These are phyloP conservation scores for Elmis aenea DNA, from an alignment of 2,888 invertebrate genomes.

Conservation along the genomic window DNA sequence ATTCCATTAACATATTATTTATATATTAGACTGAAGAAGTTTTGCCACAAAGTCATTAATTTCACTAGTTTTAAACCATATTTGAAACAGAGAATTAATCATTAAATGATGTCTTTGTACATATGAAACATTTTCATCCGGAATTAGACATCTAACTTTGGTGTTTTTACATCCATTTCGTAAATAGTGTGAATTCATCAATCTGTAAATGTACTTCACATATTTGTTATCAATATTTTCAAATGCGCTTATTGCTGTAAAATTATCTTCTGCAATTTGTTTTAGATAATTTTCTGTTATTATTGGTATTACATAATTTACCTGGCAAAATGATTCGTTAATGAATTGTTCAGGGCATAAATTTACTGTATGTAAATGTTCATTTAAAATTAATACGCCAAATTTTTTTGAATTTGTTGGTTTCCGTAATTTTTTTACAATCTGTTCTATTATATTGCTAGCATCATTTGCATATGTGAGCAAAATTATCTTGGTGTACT, in stretches of 20 bases:
- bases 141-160: constrained; percentile 19
- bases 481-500: constrained; percentile 15
- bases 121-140: constrained; percentile 8
- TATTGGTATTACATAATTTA: constrained; percentile 19
- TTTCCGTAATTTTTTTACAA: constrained; percentile 10
- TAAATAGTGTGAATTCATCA: constrained; percentile 14
- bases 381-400: constrained; percentile 16
- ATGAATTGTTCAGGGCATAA: constrained; percentile 14
- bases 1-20: no score
- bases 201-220: constrained; percentile 16
- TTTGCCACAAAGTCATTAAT: constrained; percentile 4
- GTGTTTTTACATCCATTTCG: constrained; percentile 15
- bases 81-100: constrained; percentile 9
- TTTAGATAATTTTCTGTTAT: constrained; percentile 16
- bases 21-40: no score
- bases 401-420: constrained; percentile 9
- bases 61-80: constrained; percentile 9
- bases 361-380: constrained; percentile 12
- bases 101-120: constrained; percentile 6
- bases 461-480: constrained; percentile 14
- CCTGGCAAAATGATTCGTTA: constrained; percentile 13
- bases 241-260: constrained; percentile 1
- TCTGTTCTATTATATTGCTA: constrained; percentile 6
- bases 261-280: constrained; percentile 4
- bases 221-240: constrained; percentile 17